Evolutionary conservation across 2,888 invertebrate genomes (phyloP).

Genomic region (Dryadula phaetusa): DNA sequence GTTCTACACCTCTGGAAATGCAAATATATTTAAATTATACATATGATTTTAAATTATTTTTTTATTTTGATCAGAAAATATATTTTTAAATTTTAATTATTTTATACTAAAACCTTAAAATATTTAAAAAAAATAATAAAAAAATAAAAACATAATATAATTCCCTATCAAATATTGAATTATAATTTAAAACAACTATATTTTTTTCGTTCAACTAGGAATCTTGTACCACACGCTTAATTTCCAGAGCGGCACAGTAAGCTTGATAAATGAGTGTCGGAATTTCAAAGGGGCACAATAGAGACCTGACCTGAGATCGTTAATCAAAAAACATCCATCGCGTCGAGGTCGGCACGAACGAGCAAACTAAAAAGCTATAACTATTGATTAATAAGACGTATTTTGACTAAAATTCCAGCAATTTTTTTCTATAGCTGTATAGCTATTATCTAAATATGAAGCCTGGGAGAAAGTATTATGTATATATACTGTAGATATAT

Average conservation of each 20-base stretch:
- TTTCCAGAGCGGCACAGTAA: slow-evolving; percentile 76
- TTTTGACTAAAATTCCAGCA: not conserved
- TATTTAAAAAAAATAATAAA: too few species aligned
- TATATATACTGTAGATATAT: not conserved
- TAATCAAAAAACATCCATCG: slow-evolving; percentile 69
- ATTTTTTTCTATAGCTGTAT: too few species aligned
- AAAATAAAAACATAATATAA: too few species aligned
- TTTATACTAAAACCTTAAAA: too few species aligned
- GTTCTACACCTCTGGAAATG: too few species aligned
- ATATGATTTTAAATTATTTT: too few species aligned
- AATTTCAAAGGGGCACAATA: slow-evolving; percentile 79
- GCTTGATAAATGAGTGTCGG: slow-evolving; percentile 81
- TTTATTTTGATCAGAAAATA: too few species aligned
- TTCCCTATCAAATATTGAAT: not conserved
- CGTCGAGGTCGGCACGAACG: slow-evolving; percentile 54
- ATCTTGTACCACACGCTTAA: slow-evolving; percentile 66
- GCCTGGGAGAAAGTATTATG: not conserved
- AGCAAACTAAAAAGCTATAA: slow-evolving; percentile 41
- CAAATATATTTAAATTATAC: too few species aligned
- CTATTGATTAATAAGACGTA: slow-evolving; percentile 15
- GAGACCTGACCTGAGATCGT: slow-evolving; percentile 75
- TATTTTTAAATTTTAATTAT: too few species aligned
- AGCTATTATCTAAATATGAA: too few species aligned
- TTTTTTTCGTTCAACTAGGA: too few species aligned
- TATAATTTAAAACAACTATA: slow-evolving; percentile 51